phyloP scores from a whole-genome alignment of 2,888 invertebrate genomes.

The Dryobotodes eremita region DNA sequence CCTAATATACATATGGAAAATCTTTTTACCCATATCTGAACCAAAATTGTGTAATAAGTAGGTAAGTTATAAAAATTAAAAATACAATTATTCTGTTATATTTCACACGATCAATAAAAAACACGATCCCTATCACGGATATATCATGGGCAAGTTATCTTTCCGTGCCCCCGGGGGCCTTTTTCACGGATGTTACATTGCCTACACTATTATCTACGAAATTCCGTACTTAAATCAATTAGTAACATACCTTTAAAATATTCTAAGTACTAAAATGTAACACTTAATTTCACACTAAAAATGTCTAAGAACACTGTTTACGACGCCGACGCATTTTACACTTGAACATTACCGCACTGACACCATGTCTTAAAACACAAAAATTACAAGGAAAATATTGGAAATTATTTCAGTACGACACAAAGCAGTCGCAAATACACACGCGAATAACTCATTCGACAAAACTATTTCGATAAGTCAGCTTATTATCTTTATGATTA shows the following conservation, averaged over 20 bases:
- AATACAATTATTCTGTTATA: neutral
- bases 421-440: slow-evolving; percentile 63
- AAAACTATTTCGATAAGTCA: slow-evolving; percentile 84
- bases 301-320: slow-evolving; percentile 83
- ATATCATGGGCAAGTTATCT: neutral
- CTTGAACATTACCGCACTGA: slow-evolving; percentile 41
- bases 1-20: too few species aligned
- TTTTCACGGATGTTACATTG: neutral
- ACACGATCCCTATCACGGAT: neutral
- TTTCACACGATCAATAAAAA: neutral
- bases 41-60: too few species aligned
- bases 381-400: slow-evolving; percentile 1
- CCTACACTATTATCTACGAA: slow-evolving; percentile 5
- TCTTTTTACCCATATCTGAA: neutral
- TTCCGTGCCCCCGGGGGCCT: neutral
- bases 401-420: slow-evolving; percentile 26
- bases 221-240: slow-evolving; percentile 8
- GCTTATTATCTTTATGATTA: slow-evolving; percentile 86
- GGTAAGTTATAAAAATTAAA: neutral
- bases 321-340: slow-evolving; percentile 85
- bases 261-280: neutral
- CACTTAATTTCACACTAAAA: slow-evolving; percentile 81
- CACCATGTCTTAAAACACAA: slow-evolving; percentile 24
- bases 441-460: slow-evolving; percentile 78
- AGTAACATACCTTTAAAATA: slow-evolving; percentile 31